Evolutionary conservation across 2,113 vertebrate species (phyloP), one percentile per base, ranked within the genome.

Genomic region (Microtus oregoni): DNA sequence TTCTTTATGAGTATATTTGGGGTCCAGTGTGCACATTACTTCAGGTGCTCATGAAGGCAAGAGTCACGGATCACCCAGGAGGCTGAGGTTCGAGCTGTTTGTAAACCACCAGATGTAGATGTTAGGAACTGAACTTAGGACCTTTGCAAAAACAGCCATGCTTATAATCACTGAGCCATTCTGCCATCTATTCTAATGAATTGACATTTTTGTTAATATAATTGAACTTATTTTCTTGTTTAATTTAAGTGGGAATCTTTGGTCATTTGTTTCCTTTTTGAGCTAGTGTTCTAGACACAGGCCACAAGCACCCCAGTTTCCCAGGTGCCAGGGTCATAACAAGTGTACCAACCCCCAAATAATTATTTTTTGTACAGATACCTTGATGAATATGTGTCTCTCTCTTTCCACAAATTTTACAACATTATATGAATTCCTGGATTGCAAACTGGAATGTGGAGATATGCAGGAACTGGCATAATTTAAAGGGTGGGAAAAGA

Each of bases 191-290:
- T 30, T 67, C 13, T 41, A 86, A 65, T 7, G 30, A 44, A 85
- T 2, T 65, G 14, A 68, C 44, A 17, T 7, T 81, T 82, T 79
- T n/a, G 30, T 75, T 47, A 79, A 68, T 38, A 61, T 91, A 65
- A 95, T 50, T 77, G 68, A 91, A 89, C 11, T 52, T 0, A 73
- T 89, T 94, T 97, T 95, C 47, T 86, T 41, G 44, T 14, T 19
- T 65, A 47, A n/a, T 67, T 78, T 90, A 8, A 41, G 24, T 15
- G 3, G 22, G 14, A 8, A 41, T 63, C 5, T 63, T 15, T 63
- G 41, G 22, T 76, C 7, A 11, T 50, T 50, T 63, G 17, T 44
- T 50, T 47, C 30, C 8, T 41, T 44, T 41, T 63, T 35, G 52
- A 86, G 19, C 3, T 47, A 15, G 2, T 3, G 1, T 2, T 7